Conservation (phyloP, 2,888 invertebrate species). For the Dynastes grantii region DNA sequence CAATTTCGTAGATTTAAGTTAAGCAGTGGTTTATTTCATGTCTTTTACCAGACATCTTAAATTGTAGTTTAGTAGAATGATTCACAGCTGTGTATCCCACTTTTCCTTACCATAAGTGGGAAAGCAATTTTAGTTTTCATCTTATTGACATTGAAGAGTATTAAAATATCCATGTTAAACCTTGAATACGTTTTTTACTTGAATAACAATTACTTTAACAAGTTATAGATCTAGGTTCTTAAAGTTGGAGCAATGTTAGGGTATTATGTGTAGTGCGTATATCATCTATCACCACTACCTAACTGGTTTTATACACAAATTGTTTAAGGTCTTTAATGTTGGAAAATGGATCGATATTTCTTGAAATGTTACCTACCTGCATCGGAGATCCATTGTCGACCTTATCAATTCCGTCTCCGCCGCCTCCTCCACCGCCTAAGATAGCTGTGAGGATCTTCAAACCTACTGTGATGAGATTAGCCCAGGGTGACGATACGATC, state of each 20-base stretch:
- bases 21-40: too few species aligned
- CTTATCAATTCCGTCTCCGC: constrained; percentile 89
- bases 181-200: background rate
- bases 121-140: too few species aligned
- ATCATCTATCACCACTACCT: constrained; percentile 15
- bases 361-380: constrained; percentile 76
- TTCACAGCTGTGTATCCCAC: too few species aligned
- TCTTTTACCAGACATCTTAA: too few species aligned
- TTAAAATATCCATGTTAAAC: too few species aligned
- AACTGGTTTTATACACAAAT: constrained; percentile 15
- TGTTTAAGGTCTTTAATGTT: background rate
- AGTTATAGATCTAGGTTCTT: background rate
- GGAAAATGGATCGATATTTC: too few species aligned
- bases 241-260: background rate
- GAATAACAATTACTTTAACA: background rate
- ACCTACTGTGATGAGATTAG: constrained; percentile 88
- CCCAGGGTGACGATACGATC: constrained; percentile 87
- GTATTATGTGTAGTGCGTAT: too few species aligned
- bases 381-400: constrained; percentile 91
- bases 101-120: too few species aligned
- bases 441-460: constrained; percentile 88
- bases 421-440: constrained; percentile 82
- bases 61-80: too few species aligned
- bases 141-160: too few species aligned
- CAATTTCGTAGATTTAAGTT: too few species aligned